A percentile compares a stretch with the other conserved stretches of the same genome.
These are phyloP conservation scores for Metopolophium dirhodum DNA, from an alignment of 1,140 invertebrate species.

Conservation along the genomic window DNA sequence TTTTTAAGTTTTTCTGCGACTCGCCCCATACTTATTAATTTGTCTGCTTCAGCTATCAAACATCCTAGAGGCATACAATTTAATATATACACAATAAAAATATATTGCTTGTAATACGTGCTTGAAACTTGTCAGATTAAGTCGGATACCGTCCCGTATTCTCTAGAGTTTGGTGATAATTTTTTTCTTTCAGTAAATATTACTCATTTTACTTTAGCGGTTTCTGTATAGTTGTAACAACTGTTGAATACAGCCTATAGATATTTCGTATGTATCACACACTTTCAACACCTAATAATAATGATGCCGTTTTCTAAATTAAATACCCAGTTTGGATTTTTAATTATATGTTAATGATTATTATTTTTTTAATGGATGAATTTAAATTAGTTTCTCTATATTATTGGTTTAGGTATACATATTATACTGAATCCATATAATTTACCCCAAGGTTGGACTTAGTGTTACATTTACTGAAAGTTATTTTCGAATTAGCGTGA, in stretches of 20 bases:
- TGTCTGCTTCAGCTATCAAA: not conserved
- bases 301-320: not conserved
- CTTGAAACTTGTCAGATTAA: not conserved
- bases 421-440: not conserved
- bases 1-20: not conserved
- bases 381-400: not conserved
- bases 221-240: not conserved
- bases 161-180: not conserved
- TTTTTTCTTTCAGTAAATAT: not conserved
- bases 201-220: not conserved
- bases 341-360: not conserved
- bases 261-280: not conserved
- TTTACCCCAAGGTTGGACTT: not conserved
- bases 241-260: no score
- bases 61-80: not conserved
- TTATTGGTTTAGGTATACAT: no score
- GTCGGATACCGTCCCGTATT: not conserved
- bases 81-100: not conserved
- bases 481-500: constrained; percentile 45
- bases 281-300: not conserved
- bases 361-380: not conserved
- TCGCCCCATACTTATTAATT: not conserved
- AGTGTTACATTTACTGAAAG: constrained; percentile 1
- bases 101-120: not conserved
- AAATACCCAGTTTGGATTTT: not conserved